A percentile compares a stretch with the other conserved stretches of the same genome.
These are phyloP conservation scores for Tetrax tetrax DNA, from an alignment of 2,113 vertebrate species.

Conservation along the genomic window DNA sequence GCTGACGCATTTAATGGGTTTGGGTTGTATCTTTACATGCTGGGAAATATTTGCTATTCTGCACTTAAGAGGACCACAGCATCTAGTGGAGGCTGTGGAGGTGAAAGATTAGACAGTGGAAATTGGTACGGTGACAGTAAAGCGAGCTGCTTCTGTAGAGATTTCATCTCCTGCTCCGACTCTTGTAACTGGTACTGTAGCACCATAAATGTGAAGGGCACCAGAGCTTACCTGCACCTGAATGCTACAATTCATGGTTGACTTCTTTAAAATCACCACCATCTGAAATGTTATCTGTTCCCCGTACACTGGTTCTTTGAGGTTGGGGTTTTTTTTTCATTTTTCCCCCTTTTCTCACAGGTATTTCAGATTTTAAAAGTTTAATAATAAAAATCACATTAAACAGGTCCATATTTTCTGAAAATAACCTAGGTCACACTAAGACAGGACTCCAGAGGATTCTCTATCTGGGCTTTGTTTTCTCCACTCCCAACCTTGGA, in stretches of 20 bases:
- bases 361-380: conserved; percentile 1
- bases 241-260: neutral
- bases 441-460: neutral
- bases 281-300: neutral
- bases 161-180: neutral
- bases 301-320: neutral
- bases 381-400: neutral
- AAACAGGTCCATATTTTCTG: neutral
- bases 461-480: neutral
- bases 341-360: neutral
- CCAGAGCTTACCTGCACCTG: neutral
- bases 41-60: neutral
- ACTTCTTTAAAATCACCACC: neutral
- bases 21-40: neutral
- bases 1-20: neutral
- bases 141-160: neutral
- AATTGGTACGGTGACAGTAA: neutral
- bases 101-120: neutral
- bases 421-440: neutral
- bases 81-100: neutral
- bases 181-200: neutral
- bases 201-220: neutral
- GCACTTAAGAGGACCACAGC: neutral
- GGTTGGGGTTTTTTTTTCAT: neutral
- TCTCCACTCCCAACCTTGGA: neutral